Base-by-base conservation (phyloP, 2,888 invertebrate genomes). In the Drosophila prostipennis region DNA sequence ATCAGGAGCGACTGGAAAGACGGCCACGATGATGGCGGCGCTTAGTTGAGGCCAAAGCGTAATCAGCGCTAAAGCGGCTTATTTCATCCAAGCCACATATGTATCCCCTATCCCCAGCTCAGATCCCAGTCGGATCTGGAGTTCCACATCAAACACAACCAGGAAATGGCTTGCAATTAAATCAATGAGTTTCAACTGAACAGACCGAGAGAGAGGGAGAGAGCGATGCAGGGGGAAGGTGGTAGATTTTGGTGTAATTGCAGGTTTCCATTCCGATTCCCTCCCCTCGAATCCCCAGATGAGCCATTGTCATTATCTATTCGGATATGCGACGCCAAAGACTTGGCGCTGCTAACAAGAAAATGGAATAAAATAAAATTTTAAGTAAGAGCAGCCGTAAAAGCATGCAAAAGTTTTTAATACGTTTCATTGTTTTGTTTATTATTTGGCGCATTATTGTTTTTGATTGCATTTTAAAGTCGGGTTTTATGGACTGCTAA, bases 81-180 rank as follows among this genome's bases (percentile, higher is more conserved):
- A 82, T 86, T 81, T 81, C 76, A 86, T 76, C 74, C 77, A 49
- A 82, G 71, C 58, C 80, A 74, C 48, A 43, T 26, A 40, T 32
- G 42, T 45, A 51, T 53, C 40, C 59, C 60, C 55, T 29, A 52
- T 49, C 56, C 49, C 42, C 37, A 6, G n/a, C 0, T 14, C 14
- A 1, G 29, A 57, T 42, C 40, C 43, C 49, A 54, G 59, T 52
- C 52, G 58, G 68, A 60, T 76, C 69, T 59, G 64, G 64, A 74
- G 79, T 80, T 84, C 78, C 75, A 86, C 79, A 87, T 89, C 77
- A 58, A 71, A 90, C 56, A 56, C 64, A 54, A 88, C 89, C 91
- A 91, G 92, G 92, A 92, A 92, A 92, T 91, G 91, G 89, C 87
- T 78, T 56, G 89, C 88, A 91, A 91, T 91, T 91, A 91, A 91